A percentile compares a stretch with the other conserved stretches of the same genome.
These are phyloP conservation scores for Atractosteus spatula DNA, from an alignment of 2,113 vertebrate genomes.

Conservation along the genomic window DNA sequence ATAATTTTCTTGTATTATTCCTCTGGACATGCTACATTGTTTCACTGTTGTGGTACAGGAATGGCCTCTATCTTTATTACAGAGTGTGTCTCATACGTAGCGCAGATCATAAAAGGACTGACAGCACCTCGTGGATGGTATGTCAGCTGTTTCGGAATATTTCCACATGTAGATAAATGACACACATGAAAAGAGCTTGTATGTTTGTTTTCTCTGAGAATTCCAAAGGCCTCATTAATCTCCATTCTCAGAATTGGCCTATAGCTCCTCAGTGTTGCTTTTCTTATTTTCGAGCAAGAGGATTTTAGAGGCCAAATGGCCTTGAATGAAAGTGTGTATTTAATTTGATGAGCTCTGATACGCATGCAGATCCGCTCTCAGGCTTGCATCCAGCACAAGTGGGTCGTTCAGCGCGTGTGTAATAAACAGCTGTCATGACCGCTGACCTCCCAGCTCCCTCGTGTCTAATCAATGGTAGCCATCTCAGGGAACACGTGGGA, in stretches of 20 bases:
- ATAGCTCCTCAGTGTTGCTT: background rate
- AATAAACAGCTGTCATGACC: constrained; percentile 64
- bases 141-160: background rate
- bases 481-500: constrained; percentile 42
- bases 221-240: background rate
- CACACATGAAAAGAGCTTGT: background rate
- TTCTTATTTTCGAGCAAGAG: background rate
- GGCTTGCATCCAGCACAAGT: constrained; percentile 30
- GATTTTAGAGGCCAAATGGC: constrained; percentile 35
- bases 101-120: no score
- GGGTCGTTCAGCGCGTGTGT: constrained; percentile 51
- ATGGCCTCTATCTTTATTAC: no score
- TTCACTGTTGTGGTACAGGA: no score
- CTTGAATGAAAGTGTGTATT: constrained; percentile 26
- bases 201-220: background rate
- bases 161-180: background rate
- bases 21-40: no score
- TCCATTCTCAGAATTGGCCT: background rate
- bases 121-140: no score
- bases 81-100: no score
- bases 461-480: constrained; percentile 44
- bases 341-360: background rate
- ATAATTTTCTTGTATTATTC: no score
- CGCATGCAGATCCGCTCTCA: background rate
- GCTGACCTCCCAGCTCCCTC: constrained; percentile 46